phyloP scores from a whole-genome alignment of 1,140 invertebrate species.

The Parapsyche elsis region DNA sequence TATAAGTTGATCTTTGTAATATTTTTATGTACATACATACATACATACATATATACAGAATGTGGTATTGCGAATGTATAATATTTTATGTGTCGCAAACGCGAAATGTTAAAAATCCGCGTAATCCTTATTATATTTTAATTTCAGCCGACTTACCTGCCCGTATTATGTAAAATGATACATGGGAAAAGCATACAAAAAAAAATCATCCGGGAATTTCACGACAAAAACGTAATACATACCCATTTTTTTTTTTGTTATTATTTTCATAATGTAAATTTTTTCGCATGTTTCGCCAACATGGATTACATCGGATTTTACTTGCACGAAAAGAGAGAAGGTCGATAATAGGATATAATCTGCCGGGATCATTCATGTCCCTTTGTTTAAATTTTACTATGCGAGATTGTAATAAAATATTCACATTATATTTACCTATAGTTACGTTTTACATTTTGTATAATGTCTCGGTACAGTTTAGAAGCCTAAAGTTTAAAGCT shows the following conservation, averaged over 20 bases:
- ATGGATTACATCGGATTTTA: slow-evolving; percentile 2
- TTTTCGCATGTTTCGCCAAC: background rate
- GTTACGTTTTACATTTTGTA: no score
- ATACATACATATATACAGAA: background rate
- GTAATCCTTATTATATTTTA: background rate
- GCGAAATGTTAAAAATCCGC: background rate
- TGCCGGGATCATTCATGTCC: background rate
- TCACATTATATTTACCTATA: no score
- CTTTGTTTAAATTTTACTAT: background rate
- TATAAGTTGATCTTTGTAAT: background rate
- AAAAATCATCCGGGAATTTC: background rate
- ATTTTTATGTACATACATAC: background rate
- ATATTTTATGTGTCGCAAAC: no score
- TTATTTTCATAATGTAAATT: slow-evolving; percentile 25
- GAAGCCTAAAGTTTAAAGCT: no score
- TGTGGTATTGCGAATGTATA: background rate
- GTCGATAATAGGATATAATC: slow-evolving; percentile 30
- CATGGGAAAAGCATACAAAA: background rate
- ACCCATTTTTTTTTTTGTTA: background rate
- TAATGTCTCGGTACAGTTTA: no score
- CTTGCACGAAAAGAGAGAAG: background rate
- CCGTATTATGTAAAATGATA: background rate
- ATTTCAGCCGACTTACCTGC: background rate
- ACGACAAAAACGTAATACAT: background rate
- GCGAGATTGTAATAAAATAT: background rate